phyloP scores from a whole-genome alignment of 2,888 invertebrate genomes.

The Cryptops parisi region DNA sequence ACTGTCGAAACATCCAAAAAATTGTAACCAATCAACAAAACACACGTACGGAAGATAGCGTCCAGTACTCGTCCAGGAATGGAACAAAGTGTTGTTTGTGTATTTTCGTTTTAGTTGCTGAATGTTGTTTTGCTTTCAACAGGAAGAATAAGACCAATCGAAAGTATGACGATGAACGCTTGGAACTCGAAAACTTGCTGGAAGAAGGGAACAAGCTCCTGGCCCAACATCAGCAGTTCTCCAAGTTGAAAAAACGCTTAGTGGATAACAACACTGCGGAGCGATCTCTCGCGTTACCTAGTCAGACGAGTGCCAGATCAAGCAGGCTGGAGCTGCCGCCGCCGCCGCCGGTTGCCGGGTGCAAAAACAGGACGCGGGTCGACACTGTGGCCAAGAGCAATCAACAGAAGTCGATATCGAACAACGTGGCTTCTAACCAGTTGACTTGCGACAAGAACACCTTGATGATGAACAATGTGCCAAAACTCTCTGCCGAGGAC shows the following conservation, averaged over 20 bases:
- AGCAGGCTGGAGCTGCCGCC: neutral
- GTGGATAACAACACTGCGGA: too few relatives aligned
- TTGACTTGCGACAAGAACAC: neutral
- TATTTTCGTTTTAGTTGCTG: too few relatives aligned
- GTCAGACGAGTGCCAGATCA: neutral
- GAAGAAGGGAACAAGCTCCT: slow-evolving; percentile 4
- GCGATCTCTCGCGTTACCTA: too few relatives aligned
- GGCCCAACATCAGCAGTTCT: slow-evolving; percentile 1
- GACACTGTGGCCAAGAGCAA: neutral
- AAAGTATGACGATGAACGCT: too few relatives aligned
- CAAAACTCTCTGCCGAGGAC: neutral
- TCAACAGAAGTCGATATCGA: neutral
- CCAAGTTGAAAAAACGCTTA: too few relatives aligned
- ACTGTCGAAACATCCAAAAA: too few relatives aligned
- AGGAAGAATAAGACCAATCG: too few relatives aligned
- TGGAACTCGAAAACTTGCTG: slow-evolving; percentile 1
- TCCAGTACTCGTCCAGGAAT: too few relatives aligned
- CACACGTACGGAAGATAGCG: too few relatives aligned
- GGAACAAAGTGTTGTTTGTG: too few relatives aligned
- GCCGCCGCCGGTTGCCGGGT: neutral
- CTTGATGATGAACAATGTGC: neutral
- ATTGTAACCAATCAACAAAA: too few relatives aligned
- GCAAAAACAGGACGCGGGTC: neutral
- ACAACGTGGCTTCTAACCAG: neutral
- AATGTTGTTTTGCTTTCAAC: too few relatives aligned